Evolutionary conservation across 2,113 vertebrate genomes (phyloP), one percentile per base, ranked within the genome.

Genomic region (Guaruba guarouba): DNA sequence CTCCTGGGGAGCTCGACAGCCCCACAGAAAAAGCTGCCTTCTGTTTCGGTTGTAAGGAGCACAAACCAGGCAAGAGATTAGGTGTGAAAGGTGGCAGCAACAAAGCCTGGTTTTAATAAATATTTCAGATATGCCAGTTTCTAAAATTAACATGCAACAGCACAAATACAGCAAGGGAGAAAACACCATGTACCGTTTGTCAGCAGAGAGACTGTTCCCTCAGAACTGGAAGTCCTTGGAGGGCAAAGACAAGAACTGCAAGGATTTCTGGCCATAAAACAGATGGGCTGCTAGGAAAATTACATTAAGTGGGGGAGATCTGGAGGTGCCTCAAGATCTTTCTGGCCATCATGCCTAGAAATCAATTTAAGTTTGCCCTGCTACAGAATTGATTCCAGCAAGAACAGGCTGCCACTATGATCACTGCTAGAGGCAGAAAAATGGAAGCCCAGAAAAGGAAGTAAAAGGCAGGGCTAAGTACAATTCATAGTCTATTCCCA

Each of bases 201-300:
- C 92, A 94, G 96, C 92, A 89, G 24, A 73, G 73, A 92, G 44
- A 90, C 48, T 19, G 25, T 51, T 95, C 67, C 75, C 1, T 4
- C 57, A 95, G 94, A 94, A 82, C 88, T 95, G 81, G 48, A 79
- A 96, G 95, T 87, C 92, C 92, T 97, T 93, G 89, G 88, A 96
- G 86, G 81, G 86, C 70, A 82, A 77, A 94, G 67, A 68, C 44
- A 92, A 92, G 73, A 94, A 91, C 74, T 35, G 13, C 49, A 76
- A 93, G n/a, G 80, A 41, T 93, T 88, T 93, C 28, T 91, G 82
- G 84, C 71, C 79, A 48, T 57, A 71, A 86, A 93, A 88, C 80
- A 91, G 89, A 95, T 66, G 64, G 76, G 35, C 79, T 92, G 64
- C 48, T 75, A 51, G 11, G 22, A 59, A 82, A 86, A 92, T 69